A percentile compares a stretch with the other conserved stretches of the same genome.
Evolutionary conservation across 2,888 invertebrate genomes (phyloP).

Genomic region (Ellobium chinense): DNA sequence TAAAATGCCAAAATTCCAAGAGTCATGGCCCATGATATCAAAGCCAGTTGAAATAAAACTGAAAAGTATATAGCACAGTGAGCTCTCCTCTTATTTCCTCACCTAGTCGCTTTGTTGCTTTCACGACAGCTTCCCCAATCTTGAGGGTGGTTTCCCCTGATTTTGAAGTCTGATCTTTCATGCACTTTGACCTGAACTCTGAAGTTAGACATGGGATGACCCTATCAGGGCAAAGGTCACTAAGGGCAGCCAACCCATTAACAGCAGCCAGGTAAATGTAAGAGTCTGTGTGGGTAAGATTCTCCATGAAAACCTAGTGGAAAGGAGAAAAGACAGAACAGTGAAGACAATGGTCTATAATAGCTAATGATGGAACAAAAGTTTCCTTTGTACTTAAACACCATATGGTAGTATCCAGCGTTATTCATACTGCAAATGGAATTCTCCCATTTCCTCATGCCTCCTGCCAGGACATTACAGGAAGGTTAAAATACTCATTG

Average conservation of each 20-base stretch:
- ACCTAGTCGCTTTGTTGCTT: constrained; percentile 87
- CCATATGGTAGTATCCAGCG: no score
- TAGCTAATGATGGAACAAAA: background rate
- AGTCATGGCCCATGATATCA: no score
- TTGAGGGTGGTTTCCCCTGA: constrained; percentile 83
- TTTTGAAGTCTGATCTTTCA: constrained; percentile 28
- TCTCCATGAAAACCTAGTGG: constrained; percentile 82
- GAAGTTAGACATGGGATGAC: constrained; percentile 85
- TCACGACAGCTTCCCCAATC: constrained; percentile 89
- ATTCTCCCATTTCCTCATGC: no score
- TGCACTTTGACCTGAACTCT: constrained; percentile 81
- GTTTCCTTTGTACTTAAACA: no score
- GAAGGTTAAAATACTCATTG: no score
- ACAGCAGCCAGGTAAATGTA: constrained; percentile 90
- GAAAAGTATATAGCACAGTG: background rate
- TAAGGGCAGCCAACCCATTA: constrained; percentile 86
- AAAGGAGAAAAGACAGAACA: background rate
- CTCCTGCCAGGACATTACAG: no score
- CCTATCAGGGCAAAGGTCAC: constrained; percentile 84
- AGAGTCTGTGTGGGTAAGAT: constrained; percentile 88
- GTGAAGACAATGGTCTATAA: background rate
- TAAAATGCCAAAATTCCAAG: no score
- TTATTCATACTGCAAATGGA: no score
- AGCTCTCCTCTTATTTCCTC: background rate
- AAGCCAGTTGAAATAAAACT: background rate